Conservation (phyloP, 2,797 vertebrate species). For the Enteromius thamalakanensis region DNA sequence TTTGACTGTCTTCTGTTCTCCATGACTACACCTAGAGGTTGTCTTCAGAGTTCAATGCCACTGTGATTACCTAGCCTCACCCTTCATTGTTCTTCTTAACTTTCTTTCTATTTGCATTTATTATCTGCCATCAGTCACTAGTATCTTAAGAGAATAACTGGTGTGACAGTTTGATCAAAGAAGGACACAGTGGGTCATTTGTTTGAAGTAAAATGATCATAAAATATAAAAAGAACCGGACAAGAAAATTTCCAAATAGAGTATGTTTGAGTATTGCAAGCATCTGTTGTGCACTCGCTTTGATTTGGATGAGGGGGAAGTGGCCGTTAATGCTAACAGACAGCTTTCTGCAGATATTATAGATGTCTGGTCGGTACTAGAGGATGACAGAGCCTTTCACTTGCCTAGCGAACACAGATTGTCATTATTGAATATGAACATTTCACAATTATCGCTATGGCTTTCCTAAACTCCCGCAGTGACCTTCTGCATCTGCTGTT, state of each 20-base stretch:
- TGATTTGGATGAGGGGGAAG: background rate
- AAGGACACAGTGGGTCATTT: background rate
- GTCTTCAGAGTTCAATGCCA: background rate
- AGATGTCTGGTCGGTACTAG: background rate
- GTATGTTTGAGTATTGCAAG: background rate
- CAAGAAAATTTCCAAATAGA: background rate
- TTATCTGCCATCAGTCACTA: background rate
- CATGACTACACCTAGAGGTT: background rate
- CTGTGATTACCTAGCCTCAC: background rate
- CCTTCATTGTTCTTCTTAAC: background rate
- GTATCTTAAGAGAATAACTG: background rate
- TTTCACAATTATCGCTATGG: conserved; percentile 14
- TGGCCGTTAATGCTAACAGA: background rate
- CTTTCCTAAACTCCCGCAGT: conserved; percentile 25
- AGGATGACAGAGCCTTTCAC: background rate
- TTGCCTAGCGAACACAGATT: conserved; percentile 3
- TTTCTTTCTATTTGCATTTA: background rate
- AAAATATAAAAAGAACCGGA: background rate
- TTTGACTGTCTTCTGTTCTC: background rate
- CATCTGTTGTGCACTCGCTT: background rate
- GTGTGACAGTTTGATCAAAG: background rate
- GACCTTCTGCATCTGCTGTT: conserved; percentile 31
- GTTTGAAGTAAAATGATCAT: background rate
- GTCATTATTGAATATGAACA: background rate
- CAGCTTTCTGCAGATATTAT: conserved; percentile 1